These are phyloP conservation scores for Epsilonema sp. DNA, from an alignment of 2,888 invertebrate species.

Conservation along the genomic window DNA sequence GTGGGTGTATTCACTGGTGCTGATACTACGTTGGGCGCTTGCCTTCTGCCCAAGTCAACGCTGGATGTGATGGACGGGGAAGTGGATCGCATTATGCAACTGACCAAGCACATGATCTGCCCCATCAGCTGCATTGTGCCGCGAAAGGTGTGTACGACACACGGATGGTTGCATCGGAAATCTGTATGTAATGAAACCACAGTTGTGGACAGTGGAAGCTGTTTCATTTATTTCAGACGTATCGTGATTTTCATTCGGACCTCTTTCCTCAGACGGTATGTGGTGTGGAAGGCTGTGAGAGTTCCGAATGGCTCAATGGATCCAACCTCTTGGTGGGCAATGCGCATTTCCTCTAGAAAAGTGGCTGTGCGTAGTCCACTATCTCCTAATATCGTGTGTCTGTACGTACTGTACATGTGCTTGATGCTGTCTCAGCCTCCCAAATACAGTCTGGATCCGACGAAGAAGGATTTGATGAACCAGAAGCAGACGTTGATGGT, in stretches of 20 bases:
- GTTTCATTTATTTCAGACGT: conserved; percentile 43
- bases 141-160: conserved; percentile 45
- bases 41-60: conserved; percentile 84
- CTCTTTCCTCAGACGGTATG: conserved; percentile 75
- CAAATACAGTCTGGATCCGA: conserved; percentile 6
- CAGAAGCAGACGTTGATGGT: not conserved
- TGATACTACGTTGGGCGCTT: conserved; percentile 82
- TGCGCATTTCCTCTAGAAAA: no score
- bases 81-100: conserved; percentile 68
- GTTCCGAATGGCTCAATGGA: conserved; percentile 60
- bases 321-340: conserved; percentile 48
- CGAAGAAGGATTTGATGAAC: not conserved
- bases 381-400: not conserved
- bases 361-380: not conserved
- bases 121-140: conserved; percentile 88
- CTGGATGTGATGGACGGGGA: conserved; percentile 82
- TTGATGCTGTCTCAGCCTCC: no score
- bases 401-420: not conserved
- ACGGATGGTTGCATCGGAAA: no score
- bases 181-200: no score
- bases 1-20: no score
- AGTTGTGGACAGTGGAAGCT: not conserved
- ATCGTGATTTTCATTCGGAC: conserved; percentile 80
- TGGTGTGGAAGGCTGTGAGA: conserved; percentile 53
- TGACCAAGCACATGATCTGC: conserved; percentile 63